Evolutionary conservation across 2,113 vertebrate genomes (phyloP), one percentile per base, ranked within the genome.

Genomic region (Pseudorectes ferrugineus): DNA sequence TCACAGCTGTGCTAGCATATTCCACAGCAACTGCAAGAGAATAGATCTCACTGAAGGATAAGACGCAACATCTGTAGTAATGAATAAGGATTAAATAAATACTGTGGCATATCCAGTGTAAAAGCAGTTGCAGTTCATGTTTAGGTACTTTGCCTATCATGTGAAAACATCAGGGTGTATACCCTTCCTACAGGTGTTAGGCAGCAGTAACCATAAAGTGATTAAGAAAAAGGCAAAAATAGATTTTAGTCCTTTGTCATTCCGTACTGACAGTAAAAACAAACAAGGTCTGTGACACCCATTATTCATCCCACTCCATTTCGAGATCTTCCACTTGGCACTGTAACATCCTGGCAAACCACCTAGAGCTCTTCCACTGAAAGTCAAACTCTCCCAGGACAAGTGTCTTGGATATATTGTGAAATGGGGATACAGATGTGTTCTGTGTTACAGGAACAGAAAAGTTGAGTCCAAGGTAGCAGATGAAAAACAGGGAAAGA

Each of bases 1-100:
- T 55, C 73, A 63, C 80, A 89, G 61, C 71, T 95, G 61, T 87
- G 45, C 19, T 75, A 61, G 75, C 36, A 73, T 74, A 77, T 71
- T 92, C 62, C 25, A 38, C 18, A 71, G 45, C 36, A 92, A 63
- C n/a, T 51, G 40, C 65, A 91, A 36, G 38, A 63, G 28, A 81
- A 57, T 40, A 29, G 21, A 59, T 78, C 45, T 68, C 49, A 79
- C 23, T 82, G 70, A 85, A 90, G n/a, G 31, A 57, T 84, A 92
- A 81, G 45, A 29, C 82, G 36, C 52, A 89, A 91, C 94, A 92
- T 87, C 80, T 97, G 68, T 62, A 87, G 40, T 45, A 78, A 89
- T 19, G 36, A 94, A 72, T 49, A 68, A 33, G 63, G 36, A 72
- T 33, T 72, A 72, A 82, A 83, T 59, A 17, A 72, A 80, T 63